Conservation (phyloP, 2,113 vertebrate genomes). For the Gasterosteus nipponicus region DNA sequence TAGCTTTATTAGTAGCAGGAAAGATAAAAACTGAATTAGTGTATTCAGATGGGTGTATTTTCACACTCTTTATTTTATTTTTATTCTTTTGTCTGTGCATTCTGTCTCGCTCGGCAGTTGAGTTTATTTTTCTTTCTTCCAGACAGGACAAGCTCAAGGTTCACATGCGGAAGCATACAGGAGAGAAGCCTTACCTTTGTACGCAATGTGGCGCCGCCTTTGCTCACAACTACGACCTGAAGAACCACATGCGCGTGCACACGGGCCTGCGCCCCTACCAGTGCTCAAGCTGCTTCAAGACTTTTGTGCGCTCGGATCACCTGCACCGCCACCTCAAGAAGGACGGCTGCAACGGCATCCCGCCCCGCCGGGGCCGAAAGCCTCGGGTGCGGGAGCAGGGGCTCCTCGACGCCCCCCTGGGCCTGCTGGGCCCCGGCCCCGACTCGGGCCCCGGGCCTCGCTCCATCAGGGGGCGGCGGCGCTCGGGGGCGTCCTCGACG, state of each 20-base stretch:
- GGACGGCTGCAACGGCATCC: slow-evolving; percentile 97
- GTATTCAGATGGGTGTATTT: slow-evolving; percentile 1
- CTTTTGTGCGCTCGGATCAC: slow-evolving; percentile 98
- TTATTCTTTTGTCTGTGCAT: slow-evolving; percentile 17
- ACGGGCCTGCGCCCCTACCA: slow-evolving; percentile 98
- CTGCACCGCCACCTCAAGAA: slow-evolving; percentile 99
- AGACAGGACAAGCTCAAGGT: slow-evolving; percentile 99
- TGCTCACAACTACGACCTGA: slow-evolving; percentile 99
- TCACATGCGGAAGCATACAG: slow-evolving; percentile 98
- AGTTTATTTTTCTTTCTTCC: slow-evolving; percentile 51
- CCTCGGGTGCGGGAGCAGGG: slow-evolving; percentile 86
- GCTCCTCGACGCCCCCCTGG: slow-evolving; percentile 67
- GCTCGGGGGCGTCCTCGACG: slow-evolving; percentile 62
- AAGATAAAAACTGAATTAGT: not conserved
- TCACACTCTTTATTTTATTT: not conserved
- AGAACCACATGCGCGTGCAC: slow-evolving; percentile 99
- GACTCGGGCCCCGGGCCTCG: slow-evolving; percentile 58
- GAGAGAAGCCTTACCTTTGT: slow-evolving; percentile 98
- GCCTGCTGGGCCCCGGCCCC: slow-evolving; percentile 57
- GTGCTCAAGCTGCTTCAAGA: slow-evolving; percentile 98
- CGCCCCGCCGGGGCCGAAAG: slow-evolving; percentile 90
- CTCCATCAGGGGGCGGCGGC: slow-evolving; percentile 68
- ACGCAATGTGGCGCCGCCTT: slow-evolving; percentile 97
- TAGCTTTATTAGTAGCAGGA: slow-evolving; percentile 3
- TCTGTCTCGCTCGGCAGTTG: slow-evolving; percentile 17